Conservation (phyloP, 2,888 invertebrate genomes). For the Lobophora halterata region DNA sequence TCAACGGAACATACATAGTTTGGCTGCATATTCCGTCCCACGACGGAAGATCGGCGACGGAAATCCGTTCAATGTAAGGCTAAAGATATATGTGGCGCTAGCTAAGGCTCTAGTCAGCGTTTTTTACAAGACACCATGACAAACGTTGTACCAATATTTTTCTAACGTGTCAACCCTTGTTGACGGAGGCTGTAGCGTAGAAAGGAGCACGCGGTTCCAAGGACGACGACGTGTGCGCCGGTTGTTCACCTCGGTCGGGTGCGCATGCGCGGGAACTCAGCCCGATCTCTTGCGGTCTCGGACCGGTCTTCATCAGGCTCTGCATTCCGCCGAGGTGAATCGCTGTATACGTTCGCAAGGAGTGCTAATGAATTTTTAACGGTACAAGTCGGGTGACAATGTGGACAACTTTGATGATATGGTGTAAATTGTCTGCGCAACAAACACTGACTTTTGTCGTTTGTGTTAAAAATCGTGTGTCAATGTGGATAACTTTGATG, state of each 20-base stretch:
- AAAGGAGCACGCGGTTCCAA: constrained; percentile 67
- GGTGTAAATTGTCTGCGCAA: no score
- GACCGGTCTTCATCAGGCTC: constrained; percentile 43
- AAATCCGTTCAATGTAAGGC: no score
- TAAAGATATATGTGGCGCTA: no score
- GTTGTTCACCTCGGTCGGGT: constrained; percentile 70
- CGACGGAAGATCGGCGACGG: no score
- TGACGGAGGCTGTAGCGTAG: constrained; percentile 50
- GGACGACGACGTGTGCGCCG: constrained; percentile 69
- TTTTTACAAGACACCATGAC: no score
- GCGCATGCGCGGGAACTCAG: constrained; percentile 57
- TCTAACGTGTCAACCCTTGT: constrained; percentile 23
- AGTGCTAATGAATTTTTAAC: constrained; percentile 32
- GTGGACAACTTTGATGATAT: constrained; percentile 5
- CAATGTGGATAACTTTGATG: neutral
- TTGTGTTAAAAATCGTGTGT: neutral
- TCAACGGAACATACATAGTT: no score
- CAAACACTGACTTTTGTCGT: no score
- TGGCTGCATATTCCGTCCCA: no score
- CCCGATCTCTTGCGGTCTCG: constrained; percentile 54
- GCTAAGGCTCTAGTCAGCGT: no score
- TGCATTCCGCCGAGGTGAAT: constrained; percentile 37
- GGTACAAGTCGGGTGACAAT: constrained; percentile 21
- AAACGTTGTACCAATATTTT: neutral
- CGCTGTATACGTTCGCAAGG: constrained; percentile 29